phyloP scores from a whole-genome alignment of 2,113 vertebrate genomes.

The Seriola rivoliana region DNA sequence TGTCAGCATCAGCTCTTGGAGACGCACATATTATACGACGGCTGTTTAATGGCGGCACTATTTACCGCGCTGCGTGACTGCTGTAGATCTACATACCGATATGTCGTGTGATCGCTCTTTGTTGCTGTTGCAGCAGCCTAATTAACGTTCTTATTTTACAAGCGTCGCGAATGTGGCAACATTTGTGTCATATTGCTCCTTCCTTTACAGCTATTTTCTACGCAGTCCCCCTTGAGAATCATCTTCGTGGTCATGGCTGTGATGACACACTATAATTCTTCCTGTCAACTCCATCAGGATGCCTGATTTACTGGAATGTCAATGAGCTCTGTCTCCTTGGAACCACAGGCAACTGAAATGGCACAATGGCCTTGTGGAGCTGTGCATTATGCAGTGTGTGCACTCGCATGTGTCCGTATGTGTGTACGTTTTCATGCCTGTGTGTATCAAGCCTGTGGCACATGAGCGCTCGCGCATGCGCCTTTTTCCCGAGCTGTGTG shows the following conservation, averaged over 20 bases:
- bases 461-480: constrained; percentile 29
- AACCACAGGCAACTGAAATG: constrained; percentile 56
- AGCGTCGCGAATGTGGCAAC: constrained; percentile 9
- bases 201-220: constrained; percentile 51
- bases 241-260: constrained; percentile 53
- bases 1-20: constrained; percentile 42
- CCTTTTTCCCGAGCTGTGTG: constrained; percentile 30
- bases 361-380: constrained; percentile 62
- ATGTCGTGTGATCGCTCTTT: constrained; percentile 17
- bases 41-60: not conserved
- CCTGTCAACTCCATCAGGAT: constrained; percentile 74
- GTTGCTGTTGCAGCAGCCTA: constrained; percentile 18
- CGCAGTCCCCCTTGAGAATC: constrained; percentile 46
- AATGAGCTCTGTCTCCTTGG: constrained; percentile 79
- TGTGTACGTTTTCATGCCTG: constrained; percentile 29
- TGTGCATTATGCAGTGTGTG: constrained; percentile 29
- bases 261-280: constrained; percentile 76
- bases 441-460: constrained; percentile 20
- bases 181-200: constrained; percentile 48
- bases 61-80: not conserved
- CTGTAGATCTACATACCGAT: not conserved
- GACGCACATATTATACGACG: not conserved
- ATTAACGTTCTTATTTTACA: constrained; percentile 54
- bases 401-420: not conserved
- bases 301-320: constrained; percentile 76